Evolutionary conservation across 1,140 invertebrate genomes (phyloP), one percentile per base, ranked within the genome.

Genomic region (Calycopis cecrops): DNA sequence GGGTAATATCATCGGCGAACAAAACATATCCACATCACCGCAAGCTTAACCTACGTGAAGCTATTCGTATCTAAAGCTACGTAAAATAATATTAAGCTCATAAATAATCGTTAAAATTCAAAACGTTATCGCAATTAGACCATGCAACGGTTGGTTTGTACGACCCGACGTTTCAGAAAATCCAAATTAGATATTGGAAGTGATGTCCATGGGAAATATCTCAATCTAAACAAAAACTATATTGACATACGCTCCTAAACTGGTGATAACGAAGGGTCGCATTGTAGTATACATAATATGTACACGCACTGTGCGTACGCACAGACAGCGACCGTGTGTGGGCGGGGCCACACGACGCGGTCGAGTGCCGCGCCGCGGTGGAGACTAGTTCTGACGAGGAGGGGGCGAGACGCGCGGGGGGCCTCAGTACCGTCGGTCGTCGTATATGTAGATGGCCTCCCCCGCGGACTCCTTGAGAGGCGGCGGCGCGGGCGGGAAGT

Each of bases 381-480:
- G 40, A 12, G 40, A 28, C 21, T 28, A 28, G 21, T 28, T 3
- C 40, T 9, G 40, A 16, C 40, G 40, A n/a, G 11, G 11, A 11
- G n/a, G 12, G 1, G n/a, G 38, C 12, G 12, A 21, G 21, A n/a
- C 28, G 40, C 12, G 14, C 8, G 38, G 40, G 12, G 7, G 16
- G 40, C 12, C 54, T 82, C 78, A 85, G 60, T 85, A 85, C 62
- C 81, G 79, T 49, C 74, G 73, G 57, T 86, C 79, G 60, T 84
- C 88, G 69, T 86, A 86, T 0, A 86, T 86, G 60, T 86, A 86
- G 57, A 91, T 90, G 18, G 91, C 90, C 69, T 92, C 91, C 4
- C 91, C 91, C n/a, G 91, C 91, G 4, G 91, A 90, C 64, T 92
- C 90, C 65, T 92, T 91, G 42, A 90, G 85, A 14, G 85, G 89